These are phyloP conservation scores for Amphipyra tragopoginis DNA, from an alignment of 2,888 invertebrate genomes.

Conservation along the genomic window DNA sequence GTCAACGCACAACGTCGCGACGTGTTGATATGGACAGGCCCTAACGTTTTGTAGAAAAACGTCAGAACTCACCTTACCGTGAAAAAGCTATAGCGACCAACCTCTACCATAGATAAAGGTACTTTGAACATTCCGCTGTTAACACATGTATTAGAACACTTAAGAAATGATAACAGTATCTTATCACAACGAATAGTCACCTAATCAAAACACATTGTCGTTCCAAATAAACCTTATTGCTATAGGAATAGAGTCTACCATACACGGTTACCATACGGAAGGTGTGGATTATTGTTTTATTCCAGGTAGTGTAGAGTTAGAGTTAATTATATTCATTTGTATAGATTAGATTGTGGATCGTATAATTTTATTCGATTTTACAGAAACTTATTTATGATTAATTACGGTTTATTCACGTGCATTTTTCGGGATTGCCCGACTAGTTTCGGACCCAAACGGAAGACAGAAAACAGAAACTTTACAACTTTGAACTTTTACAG, in stretches of 20 bases:
- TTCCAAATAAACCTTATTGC: conserved; percentile 20
- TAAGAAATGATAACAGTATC: conserved; percentile 21
- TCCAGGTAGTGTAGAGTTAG: conserved; percentile 15
- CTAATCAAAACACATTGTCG: conserved; percentile 18
- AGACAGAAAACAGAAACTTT: too few species aligned
- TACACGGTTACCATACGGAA: conserved; percentile 5
- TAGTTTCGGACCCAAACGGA: too few species aligned
- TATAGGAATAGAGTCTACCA: conserved; percentile 8
- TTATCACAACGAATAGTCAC: conserved; percentile 34
- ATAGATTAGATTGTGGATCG: conserved; percentile 37
- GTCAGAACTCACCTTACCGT: too few species aligned
- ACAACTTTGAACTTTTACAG: too few species aligned
- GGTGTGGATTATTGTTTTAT: conserved; percentile 20
- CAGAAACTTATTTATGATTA: too few species aligned
- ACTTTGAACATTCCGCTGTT: conserved; percentile 8
- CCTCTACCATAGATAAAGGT: conserved; percentile 19
- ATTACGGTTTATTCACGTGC: too few species aligned
- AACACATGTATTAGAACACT: conserved; percentile 18
- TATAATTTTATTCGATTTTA: too few species aligned
- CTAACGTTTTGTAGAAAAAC: too few species aligned
- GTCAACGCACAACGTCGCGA: too few species aligned
- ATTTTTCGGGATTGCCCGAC: too few species aligned
- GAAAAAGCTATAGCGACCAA: too few species aligned
- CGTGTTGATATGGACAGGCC: too few species aligned
- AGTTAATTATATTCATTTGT: conserved; percentile 21